phyloP scores from a whole-genome alignment of 2,888 invertebrate genomes.

The Yponomeuta cagnagella region DNA sequence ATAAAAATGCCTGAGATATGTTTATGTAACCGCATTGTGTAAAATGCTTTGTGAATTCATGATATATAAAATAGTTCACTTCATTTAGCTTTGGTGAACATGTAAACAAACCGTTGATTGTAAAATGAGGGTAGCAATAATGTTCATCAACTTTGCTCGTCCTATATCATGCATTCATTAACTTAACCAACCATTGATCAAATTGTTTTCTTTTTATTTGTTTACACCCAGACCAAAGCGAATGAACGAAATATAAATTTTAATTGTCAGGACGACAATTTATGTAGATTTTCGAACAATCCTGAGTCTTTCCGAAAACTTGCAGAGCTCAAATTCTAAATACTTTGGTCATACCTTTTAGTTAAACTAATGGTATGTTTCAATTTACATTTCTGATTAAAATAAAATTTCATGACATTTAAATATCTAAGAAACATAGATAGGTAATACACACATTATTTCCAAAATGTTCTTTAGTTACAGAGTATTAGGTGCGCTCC shows the following conservation, averaged over 20 bases:
- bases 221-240: background rate
- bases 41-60: background rate
- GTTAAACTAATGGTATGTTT: slow-evolving; percentile 13
- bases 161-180: too few species aligned
- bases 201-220: background rate
- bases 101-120: too few species aligned
- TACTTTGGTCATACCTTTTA: background rate
- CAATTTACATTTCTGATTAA: slow-evolving; percentile 23
- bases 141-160: too few species aligned
- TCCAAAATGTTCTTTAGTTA: background rate
- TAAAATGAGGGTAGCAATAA: too few species aligned
- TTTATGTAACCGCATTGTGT: background rate
- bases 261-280: background rate
- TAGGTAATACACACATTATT: slow-evolving; percentile 16
- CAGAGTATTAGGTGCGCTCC: too few species aligned
- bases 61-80: background rate
- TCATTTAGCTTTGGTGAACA: too few species aligned
- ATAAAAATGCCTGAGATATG: background rate
- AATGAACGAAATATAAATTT: background rate
- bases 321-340: background rate
- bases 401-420: slow-evolving; percentile 20
- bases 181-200: background rate
- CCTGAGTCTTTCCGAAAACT: slow-evolving; percentile 2
- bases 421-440: slow-evolving; percentile 16
- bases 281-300: background rate